phyloP scores from a whole-genome alignment of 2,113 vertebrate species.

The Ctenodactylus gundi region DNA sequence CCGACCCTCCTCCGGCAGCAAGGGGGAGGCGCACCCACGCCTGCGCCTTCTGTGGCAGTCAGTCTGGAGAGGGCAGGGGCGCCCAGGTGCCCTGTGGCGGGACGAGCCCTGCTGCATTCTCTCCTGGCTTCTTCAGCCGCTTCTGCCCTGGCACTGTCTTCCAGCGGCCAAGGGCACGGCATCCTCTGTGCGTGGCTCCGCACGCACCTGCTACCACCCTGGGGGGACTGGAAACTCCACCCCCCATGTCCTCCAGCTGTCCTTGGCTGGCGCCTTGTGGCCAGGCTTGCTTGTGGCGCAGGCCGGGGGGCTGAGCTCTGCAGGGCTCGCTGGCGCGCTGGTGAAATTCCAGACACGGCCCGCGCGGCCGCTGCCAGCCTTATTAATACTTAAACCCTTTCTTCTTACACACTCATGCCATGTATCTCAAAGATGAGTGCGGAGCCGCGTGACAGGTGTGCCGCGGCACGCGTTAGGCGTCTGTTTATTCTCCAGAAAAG shows the following conservation, averaged over 20 bases:
- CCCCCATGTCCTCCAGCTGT: neutral
- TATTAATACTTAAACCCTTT: constrained; percentile 67
- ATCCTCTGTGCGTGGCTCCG: neutral
- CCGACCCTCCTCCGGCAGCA: neutral
- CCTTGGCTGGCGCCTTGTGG: neutral
- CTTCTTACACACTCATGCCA: constrained; percentile 59
- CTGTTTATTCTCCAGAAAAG: constrained; percentile 14
- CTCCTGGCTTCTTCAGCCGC: neutral
- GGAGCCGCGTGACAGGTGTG: constrained; percentile 29
- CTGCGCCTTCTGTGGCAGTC: neutral
- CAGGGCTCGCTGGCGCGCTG: neutral
- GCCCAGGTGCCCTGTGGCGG: neutral
- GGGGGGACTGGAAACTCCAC: neutral
- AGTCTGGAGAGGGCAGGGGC: neutral
- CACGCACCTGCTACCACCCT: neutral
- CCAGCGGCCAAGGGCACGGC: neutral
- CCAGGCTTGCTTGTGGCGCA: neutral
- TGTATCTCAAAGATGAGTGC: constrained; percentile 32
- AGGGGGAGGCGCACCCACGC: neutral
- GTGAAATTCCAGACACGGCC: constrained; percentile 33
- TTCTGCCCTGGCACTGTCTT: neutral
- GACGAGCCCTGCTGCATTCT: neutral
- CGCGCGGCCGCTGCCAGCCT: constrained; percentile 21
- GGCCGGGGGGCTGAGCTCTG: neutral
- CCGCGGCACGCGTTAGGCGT: neutral